phyloP scores from a whole-genome alignment of 2,888 invertebrate genomes.

The Eurois occulta region DNA sequence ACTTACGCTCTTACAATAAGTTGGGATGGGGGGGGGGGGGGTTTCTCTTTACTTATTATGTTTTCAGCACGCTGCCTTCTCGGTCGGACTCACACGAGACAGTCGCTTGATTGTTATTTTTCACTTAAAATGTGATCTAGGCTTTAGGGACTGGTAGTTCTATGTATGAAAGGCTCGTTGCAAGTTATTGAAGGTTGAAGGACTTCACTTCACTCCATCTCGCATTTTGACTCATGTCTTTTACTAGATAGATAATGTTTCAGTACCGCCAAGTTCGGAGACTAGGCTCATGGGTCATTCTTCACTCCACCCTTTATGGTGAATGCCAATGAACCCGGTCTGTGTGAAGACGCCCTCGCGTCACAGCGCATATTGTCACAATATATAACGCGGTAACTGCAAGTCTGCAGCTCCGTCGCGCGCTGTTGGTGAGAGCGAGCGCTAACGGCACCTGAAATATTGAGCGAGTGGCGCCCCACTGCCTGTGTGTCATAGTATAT shows the following conservation, averaged over 20 bases:
- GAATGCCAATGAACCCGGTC: neutral
- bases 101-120: too few species aligned
- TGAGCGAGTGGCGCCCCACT: constrained; percentile 6
- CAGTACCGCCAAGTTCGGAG: neutral
- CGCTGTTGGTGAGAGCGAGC: constrained; percentile 6
- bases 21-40: neutral
- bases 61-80: neutral
- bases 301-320: neutral
- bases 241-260: neutral
- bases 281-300: neutral
- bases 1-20: constrained; percentile 19
- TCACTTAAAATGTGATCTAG: too few species aligned
- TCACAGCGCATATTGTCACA: constrained; percentile 5
- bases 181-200: neutral
- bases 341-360: neutral
- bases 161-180: neutral
- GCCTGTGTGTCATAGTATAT: neutral
- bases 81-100: constrained; percentile 8
- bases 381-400: constrained; percentile 17
- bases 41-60: constrained; percentile 4
- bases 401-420: constrained; percentile 6
- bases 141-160: neutral
- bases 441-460: constrained; percentile 28
- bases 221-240: neutral
- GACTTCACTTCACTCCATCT: neutral